A percentile compares a stretch with the other conserved stretches of the same genome.
Evolutionary conservation across 2,113 vertebrate species (phyloP).

Genomic region (Smithornis capensis): DNA sequence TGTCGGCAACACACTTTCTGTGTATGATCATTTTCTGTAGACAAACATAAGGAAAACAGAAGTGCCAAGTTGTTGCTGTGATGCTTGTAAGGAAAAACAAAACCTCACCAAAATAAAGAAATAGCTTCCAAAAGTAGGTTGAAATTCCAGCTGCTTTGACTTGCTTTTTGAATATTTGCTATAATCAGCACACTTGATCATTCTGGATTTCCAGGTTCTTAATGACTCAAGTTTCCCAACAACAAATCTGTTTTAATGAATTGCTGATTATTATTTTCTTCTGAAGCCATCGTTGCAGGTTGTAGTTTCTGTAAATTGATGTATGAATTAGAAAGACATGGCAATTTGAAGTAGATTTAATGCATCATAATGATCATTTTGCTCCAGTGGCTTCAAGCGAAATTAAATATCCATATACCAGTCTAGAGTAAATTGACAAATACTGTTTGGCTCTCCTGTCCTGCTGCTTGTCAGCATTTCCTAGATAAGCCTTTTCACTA

Average conservation of each 20-base stretch:
- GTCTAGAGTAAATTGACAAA: conserved; percentile 75
- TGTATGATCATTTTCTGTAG: conserved; percentile 15
- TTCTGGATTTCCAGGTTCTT: conserved; percentile 41
- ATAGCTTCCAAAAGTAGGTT: neutral
- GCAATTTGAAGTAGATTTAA: conserved; percentile 71
- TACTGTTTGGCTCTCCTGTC: conserved; percentile 67
- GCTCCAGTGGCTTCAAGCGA: conserved; percentile 67
- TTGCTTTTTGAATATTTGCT: neutral
- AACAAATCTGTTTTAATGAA: conserved; percentile 55
- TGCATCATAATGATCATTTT: conserved; percentile 69
- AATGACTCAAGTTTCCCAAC: conserved; percentile 38
- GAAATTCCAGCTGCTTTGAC: neutral
- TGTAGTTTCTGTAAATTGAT: conserved; percentile 65
- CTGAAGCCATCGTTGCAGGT: conserved; percentile 6
- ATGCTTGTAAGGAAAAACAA: neutral
- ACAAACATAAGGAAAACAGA: conserved; percentile 34
- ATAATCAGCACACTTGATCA: neutral
- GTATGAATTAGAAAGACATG: conserved; percentile 68
- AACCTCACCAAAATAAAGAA: neutral
- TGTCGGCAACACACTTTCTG: neutral
- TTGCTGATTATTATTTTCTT: conserved; percentile 27
- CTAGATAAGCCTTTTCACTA: conserved; percentile 66
- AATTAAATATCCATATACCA: conserved; percentile 72
- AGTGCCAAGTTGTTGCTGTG: conserved; percentile 5
- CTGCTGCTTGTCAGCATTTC: conserved; percentile 72